Conservation (phyloP, 2,113 vertebrate species). For the Phrynosoma platyrhinos region DNA sequence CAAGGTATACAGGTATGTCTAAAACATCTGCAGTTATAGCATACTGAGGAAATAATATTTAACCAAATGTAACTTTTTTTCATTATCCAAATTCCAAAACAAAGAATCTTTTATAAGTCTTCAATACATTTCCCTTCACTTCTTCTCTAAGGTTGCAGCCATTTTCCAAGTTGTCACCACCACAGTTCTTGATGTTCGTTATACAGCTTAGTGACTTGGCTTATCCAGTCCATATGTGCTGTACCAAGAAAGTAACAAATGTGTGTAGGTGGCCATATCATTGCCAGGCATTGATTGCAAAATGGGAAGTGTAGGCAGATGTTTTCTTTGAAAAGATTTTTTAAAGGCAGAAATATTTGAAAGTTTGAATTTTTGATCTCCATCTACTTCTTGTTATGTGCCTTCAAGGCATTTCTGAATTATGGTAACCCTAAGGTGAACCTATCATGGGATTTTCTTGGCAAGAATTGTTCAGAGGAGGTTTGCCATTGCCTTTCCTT, state of each 20-base stretch:
- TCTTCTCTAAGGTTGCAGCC: not conserved
- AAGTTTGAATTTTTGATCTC: too few species aligned
- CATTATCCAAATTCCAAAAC: not conserved
- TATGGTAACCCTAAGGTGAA: too few species aligned
- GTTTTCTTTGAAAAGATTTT: too few species aligned
- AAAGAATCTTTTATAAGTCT: not conserved
- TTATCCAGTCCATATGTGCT: not conserved
- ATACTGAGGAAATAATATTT: not conserved
- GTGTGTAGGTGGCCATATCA: not conserved
- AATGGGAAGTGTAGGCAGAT: too few species aligned
- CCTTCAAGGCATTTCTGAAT: too few species aligned
- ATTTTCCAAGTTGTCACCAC: not conserved
- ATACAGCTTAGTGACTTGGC: not conserved
- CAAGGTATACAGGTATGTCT: conserved; percentile 88
- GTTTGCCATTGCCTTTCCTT: too few species aligned
- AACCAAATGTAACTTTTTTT: not conserved
- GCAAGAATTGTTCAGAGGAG: too few species aligned
- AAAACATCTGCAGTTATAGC: conserved; percentile 20
- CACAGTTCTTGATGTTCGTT: not conserved
- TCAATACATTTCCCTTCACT: conserved; percentile 5
- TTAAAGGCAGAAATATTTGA: too few species aligned
- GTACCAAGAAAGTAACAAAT: too few species aligned
- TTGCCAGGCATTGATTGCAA: too few species aligned
- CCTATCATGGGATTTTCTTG: too few species aligned
- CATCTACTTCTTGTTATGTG: too few species aligned